A percentile compares a stretch with the other conserved stretches of the same genome.
These are phyloP conservation scores for Drusus annulatus DNA, from an alignment of 1,140 invertebrate species.

Conservation along the genomic window DNA sequence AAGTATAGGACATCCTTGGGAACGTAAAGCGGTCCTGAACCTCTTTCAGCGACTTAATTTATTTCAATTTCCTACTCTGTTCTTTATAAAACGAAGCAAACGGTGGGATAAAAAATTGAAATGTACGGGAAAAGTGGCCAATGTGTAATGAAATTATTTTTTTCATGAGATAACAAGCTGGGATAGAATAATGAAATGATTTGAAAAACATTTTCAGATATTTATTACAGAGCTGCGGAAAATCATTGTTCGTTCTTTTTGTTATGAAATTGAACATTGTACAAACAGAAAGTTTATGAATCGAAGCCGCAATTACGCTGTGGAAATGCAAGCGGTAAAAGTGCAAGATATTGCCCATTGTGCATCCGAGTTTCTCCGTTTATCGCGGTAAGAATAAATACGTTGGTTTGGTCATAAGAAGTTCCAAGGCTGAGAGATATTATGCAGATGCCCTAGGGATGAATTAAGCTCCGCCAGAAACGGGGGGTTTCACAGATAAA, in stretches of 20 bases:
- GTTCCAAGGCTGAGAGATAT: background rate
- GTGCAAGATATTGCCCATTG: background rate
- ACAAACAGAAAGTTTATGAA: too few species aligned
- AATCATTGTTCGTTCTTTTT: too few species aligned
- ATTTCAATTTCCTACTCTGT: slow-evolving; percentile 26
- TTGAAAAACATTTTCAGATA: too few species aligned
- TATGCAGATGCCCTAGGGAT: slow-evolving; percentile 3
- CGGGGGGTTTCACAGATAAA: background rate
- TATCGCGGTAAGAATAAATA: too few species aligned
- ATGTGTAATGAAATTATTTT: too few species aligned
- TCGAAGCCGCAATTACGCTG: too few species aligned
- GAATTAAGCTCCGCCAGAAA: slow-evolving; percentile 10
- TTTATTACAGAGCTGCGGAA: too few species aligned
- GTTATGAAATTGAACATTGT: too few species aligned
- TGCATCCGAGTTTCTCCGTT: too few species aligned
- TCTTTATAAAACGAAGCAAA: slow-evolving; percentile 11
- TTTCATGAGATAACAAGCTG: too few species aligned
- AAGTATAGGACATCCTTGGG: background rate
- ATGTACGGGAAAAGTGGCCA: background rate
- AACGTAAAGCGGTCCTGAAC: slow-evolving; percentile 15
- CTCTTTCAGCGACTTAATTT: slow-evolving; percentile 23
- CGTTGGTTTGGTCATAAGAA: background rate
- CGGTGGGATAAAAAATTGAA: background rate
- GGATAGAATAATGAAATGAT: too few species aligned
- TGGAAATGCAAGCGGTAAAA: background rate